phyloP scores from a whole-genome alignment of 1,140 invertebrate genomes.

The Bursaphelenchus mucronatus region DNA sequence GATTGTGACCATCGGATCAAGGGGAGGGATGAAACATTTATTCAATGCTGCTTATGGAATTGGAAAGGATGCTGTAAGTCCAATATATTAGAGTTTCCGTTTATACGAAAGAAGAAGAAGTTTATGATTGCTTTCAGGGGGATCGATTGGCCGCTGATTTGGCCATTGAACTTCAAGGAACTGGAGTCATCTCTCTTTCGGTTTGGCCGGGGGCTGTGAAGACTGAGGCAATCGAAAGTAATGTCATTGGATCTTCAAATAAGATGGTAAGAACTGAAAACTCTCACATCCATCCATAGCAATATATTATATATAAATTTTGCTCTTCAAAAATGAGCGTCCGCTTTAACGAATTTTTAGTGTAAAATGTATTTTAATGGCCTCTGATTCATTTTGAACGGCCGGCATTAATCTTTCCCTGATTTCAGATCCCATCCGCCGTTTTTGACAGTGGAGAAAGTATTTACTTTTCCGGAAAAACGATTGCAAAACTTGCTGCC shows the following conservation, averaged over 20 bases:
- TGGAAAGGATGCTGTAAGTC: constrained; percentile 61
- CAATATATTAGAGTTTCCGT: constrained; percentile 12
- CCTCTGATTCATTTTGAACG: background rate
- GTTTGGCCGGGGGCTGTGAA: constrained; percentile 26
- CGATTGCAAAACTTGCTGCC: constrained; percentile 20
- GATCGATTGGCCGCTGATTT: constrained; percentile 60
- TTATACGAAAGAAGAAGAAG: background rate
- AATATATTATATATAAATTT: background rate
- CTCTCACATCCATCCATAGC: background rate
- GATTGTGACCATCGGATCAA: constrained; percentile 62
- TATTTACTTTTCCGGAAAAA: constrained; percentile 21
- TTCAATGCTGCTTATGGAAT: constrained; percentile 62
- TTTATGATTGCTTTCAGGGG: constrained; percentile 7
- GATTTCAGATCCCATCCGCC: background rate
- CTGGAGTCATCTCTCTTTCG: constrained; percentile 18
- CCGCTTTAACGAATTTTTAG: constrained; percentile 23
- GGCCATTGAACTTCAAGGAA: constrained; percentile 30
- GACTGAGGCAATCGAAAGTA: constrained; percentile 26
- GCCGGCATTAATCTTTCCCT: background rate
- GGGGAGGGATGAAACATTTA: constrained; percentile 61
- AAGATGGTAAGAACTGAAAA: background rate
- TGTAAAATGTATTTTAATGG: constrained; percentile 8
- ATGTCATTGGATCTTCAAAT: background rate
- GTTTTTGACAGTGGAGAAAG: constrained; percentile 21
- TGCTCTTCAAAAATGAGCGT: constrained; percentile 21